Percentiles rank a stretch among this genome's conserved stretches.
These are phyloP conservation scores for Gobius niger DNA, from an alignment of 2,113 vertebrate species.

Conservation along the genomic window DNA sequence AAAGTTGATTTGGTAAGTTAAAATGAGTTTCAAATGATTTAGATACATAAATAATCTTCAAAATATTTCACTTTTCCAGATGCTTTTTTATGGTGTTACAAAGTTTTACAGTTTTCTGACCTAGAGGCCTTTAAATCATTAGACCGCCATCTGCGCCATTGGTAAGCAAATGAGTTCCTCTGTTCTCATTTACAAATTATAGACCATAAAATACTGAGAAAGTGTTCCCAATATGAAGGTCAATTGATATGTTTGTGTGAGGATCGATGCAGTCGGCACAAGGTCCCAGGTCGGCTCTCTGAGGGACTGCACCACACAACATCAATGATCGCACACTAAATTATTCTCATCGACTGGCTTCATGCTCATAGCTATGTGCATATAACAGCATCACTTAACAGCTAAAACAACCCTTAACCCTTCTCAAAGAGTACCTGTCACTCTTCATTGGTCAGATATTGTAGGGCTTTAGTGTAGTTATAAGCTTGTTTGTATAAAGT, in stretches of 20 bases:
- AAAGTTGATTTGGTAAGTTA: no score
- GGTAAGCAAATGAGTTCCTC: slow-evolving; percentile 19
- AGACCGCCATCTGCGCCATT: slow-evolving; percentile 1
- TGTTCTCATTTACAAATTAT: slow-evolving; percentile 18
- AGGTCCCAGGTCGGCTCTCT: slow-evolving; percentile 29
- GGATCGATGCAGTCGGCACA: slow-evolving; percentile 32
- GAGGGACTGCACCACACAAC: slow-evolving; percentile 10
- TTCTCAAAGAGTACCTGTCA: no score
- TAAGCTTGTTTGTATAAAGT: no score
- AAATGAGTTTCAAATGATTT: no score
- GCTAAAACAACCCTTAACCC: no score
- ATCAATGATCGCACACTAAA: slow-evolving; percentile 32
- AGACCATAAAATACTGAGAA: slow-evolving; percentile 1
- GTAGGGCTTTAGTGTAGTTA: no score
- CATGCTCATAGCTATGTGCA: slow-evolving; percentile 8
- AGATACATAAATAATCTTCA: no score
- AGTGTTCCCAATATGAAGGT: slow-evolving; percentile 13
- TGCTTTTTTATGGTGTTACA: neutral
- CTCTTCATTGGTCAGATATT: no score
- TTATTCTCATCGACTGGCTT: slow-evolving; percentile 32
- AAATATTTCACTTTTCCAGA: no score
- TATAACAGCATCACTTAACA: neutral
- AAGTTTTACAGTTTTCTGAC: slow-evolving; percentile 14
- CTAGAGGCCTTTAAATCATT: slow-evolving; percentile 9
- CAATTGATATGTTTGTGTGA: slow-evolving; percentile 15